Conservation (phyloP, 2,797 vertebrate species). For the Rachycentron canadum region DNA sequence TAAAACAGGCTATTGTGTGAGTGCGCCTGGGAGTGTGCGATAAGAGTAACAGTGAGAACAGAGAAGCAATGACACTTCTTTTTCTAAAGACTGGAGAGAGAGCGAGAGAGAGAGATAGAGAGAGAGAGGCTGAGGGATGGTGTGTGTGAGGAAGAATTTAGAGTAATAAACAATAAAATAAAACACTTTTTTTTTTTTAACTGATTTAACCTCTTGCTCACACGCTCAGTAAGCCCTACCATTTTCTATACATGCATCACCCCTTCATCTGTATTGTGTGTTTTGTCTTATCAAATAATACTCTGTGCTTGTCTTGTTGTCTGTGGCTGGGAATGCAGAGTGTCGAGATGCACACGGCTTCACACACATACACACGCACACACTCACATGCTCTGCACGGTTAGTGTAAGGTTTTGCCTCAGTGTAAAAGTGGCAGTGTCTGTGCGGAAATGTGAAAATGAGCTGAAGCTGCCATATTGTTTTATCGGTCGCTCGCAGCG, state of each 20-base stretch:
- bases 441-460: slow-evolving; percentile 38
- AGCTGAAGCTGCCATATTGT: slow-evolving; percentile 61
- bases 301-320: slow-evolving; percentile 54
- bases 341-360: background rate
- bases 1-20: slow-evolving; percentile 87
- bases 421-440: background rate
- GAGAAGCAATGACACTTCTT: slow-evolving; percentile 85
- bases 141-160: slow-evolving; percentile 64
- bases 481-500: slow-evolving; percentile 76
- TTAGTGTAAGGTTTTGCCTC: slow-evolving; percentile 40
- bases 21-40: slow-evolving; percentile 84
- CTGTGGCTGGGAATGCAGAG: slow-evolving; percentile 50
- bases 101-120: no score
- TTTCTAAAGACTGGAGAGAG: slow-evolving; percentile 72
- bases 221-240: slow-evolving; percentile 80
- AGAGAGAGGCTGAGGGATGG: slow-evolving; percentile 24
- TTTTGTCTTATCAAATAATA: slow-evolving; percentile 74
- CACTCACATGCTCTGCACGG: slow-evolving; percentile 37
- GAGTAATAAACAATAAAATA: slow-evolving; percentile 68
- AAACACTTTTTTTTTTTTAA: slow-evolving; percentile 22
- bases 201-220: slow-evolving; percentile 63
- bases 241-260: slow-evolving; percentile 79
- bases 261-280: slow-evolving; percentile 60
- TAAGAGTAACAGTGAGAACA: slow-evolving; percentile 86
- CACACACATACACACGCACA: slow-evolving; percentile 20